Conservation (phyloP, 2,113 vertebrate genomes). For the Procavia capensis region DNA sequence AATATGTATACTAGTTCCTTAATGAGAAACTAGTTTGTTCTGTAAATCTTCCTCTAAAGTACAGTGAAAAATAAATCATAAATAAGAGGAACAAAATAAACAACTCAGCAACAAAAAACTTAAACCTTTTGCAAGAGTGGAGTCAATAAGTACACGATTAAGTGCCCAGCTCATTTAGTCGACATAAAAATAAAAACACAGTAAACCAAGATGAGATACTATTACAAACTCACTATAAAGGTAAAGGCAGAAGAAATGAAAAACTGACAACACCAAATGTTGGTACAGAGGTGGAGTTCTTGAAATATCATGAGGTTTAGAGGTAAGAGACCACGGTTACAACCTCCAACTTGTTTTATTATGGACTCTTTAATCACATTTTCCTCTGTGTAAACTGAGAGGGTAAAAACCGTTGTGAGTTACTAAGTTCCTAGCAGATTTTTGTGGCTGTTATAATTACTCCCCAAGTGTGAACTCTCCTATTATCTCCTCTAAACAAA, state of each 20-base stretch:
- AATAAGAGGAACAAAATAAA: no score
- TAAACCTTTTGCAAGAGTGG: background rate
- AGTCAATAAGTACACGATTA: background rate
- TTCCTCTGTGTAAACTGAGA: background rate
- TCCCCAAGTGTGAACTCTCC: conserved; percentile 6
- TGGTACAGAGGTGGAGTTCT: background rate
- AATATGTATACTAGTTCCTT: no score
- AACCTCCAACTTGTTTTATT: background rate
- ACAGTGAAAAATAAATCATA: no score
- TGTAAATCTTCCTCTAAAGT: no score
- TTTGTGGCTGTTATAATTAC: background rate
- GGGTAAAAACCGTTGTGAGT: background rate
- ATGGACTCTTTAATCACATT: background rate
- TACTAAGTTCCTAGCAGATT: background rate
- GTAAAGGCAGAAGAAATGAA: background rate
- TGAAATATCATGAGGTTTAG: background rate
- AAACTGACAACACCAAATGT: background rate
- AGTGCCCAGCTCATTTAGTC: background rate
- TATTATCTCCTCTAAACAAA: background rate
- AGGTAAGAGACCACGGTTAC: background rate
- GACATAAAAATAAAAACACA: background rate
- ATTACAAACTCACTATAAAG: background rate
- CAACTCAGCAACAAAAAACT: no score
- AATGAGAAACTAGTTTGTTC: no score
- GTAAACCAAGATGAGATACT: background rate